Conservation (phyloP, 1,140 invertebrate genomes). For the Formica exsecta region DNA sequence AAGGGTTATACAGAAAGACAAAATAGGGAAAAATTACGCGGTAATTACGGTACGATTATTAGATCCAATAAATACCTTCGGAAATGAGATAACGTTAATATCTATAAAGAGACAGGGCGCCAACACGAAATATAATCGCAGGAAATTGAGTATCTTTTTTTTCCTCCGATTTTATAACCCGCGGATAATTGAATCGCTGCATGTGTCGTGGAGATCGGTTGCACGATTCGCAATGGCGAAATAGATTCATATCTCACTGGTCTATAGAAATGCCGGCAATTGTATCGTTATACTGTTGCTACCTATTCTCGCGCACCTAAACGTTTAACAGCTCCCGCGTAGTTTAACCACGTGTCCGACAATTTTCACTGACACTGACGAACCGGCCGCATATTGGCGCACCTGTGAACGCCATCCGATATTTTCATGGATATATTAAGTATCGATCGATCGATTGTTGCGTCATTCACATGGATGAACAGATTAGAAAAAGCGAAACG, state of each 20-base stretch:
- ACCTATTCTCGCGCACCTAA: slow-evolving; percentile 37
- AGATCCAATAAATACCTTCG: no score
- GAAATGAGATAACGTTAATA: background rate
- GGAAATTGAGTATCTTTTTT: slow-evolving; percentile 22
- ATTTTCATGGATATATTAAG: slow-evolving; percentile 75
- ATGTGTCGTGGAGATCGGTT: slow-evolving; percentile 16
- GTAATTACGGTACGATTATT: no score
- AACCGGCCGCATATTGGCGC: slow-evolving; percentile 79
- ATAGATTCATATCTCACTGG: slow-evolving; percentile 51
- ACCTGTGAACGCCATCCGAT: slow-evolving; percentile 82
- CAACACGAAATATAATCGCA: background rate
- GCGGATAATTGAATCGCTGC: slow-evolving; percentile 37
- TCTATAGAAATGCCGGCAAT: slow-evolving; percentile 36
- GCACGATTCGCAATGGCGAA: slow-evolving; percentile 26
- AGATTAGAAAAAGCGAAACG: slow-evolving; percentile 23
- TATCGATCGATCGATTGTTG: slow-evolving; percentile 61
- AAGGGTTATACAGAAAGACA: background rate
- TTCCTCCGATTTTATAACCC: background rate
- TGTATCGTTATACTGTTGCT: slow-evolving; percentile 31
- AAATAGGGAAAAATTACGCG: background rate
- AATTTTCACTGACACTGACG: slow-evolving; percentile 81
- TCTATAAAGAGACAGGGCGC: background rate
- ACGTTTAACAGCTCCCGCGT: slow-evolving; percentile 50
- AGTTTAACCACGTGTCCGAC: slow-evolving; percentile 73
- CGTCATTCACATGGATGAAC: slow-evolving; percentile 10